Percentiles rank a stretch among this genome's conserved stretches.
Conservation (phyloP, 2,888 invertebrate genomes). For the Phoenoteleia sp. region DNA sequence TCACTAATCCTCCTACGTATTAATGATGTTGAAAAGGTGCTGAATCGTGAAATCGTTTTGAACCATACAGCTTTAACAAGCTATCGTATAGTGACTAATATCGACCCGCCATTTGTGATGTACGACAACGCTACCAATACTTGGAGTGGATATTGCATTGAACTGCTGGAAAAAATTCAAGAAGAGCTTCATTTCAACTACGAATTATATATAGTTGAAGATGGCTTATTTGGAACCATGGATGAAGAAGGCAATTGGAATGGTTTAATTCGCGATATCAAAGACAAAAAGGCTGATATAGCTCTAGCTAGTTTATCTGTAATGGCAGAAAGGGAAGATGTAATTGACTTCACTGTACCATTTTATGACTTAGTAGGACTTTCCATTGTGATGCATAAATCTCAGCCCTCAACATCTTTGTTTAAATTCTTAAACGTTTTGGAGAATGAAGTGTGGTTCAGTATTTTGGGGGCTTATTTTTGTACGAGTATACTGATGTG, state of each 20-base stretch:
- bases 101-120: conserved; percentile 95
- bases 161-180: conserved; percentile 95
- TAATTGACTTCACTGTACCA: conserved; percentile 99
- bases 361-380: conserved; percentile 99
- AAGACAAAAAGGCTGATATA: conserved; percentile 96
- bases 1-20: conserved; percentile 30
- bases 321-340: conserved; percentile 98
- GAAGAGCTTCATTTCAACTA: conserved; percentile 96
- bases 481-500: conserved; percentile 98
- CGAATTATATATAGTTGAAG: conserved; percentile 93
- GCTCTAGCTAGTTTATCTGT: conserved; percentile 97
- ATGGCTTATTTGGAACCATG: conserved; percentile 96
- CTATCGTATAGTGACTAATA: conserved; percentile 95
- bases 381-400: conserved; percentile 97
- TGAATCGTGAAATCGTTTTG: conserved; percentile 86
- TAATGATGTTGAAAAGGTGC: conserved; percentile 72
- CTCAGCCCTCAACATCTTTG: conserved; percentile 95
- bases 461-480: conserved; percentile 97
- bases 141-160: conserved; percentile 96
- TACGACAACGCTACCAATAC: conserved; percentile 88
- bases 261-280: conserved; percentile 93
- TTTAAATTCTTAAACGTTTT: conserved; percentile 99
- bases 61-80: conserved; percentile 94
- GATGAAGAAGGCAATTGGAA: conserved; percentile 95
- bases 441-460: conserved; percentile 98